Conservation (phyloP, 1,140 invertebrate species). For the Maniola jurtina region DNA sequence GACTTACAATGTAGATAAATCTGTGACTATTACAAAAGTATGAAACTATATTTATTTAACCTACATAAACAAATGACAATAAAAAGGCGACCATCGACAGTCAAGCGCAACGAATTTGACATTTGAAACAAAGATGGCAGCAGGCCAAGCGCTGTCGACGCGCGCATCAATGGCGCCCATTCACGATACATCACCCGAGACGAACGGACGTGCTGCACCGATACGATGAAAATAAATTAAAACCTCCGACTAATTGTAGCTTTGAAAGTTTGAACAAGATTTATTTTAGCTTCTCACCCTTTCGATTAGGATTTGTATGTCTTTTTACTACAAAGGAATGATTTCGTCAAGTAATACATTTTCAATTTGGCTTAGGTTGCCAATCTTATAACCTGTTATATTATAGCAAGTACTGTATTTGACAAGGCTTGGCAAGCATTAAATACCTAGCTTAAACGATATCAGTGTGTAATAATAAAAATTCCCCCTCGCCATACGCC, state of each 20-base stretch:
- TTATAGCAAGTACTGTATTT: too few species aligned
- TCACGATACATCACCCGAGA: conserved; percentile 29
- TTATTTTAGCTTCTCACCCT: conserved; percentile 20
- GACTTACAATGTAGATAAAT: background rate
- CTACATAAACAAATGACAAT: conserved; percentile 25
- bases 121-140: conserved; percentile 46
- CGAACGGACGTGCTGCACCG: conserved; percentile 15
- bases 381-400: too few species aligned
- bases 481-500: too few species aligned
- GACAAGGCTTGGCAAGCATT: too few species aligned
- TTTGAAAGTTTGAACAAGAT: conserved; percentile 13
- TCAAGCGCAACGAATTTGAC: conserved; percentile 34
- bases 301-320: conserved; percentile 14
- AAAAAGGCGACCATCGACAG: conserved; percentile 26
- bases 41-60: conserved; percentile 22
- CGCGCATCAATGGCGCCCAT: conserved; percentile 42
- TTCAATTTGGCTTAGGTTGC: background rate
- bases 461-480: too few species aligned
- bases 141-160: conserved; percentile 34
- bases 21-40: background rate
- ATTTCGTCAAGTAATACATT: background rate
- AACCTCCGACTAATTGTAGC: conserved; percentile 23
- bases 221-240: conserved; percentile 16
- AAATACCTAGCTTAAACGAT: too few species aligned
- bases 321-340: background rate